These are phyloP conservation scores for Lordiphosa stackelbergi DNA, from an alignment of 1,140 invertebrate species.

Conservation along the genomic window DNA sequence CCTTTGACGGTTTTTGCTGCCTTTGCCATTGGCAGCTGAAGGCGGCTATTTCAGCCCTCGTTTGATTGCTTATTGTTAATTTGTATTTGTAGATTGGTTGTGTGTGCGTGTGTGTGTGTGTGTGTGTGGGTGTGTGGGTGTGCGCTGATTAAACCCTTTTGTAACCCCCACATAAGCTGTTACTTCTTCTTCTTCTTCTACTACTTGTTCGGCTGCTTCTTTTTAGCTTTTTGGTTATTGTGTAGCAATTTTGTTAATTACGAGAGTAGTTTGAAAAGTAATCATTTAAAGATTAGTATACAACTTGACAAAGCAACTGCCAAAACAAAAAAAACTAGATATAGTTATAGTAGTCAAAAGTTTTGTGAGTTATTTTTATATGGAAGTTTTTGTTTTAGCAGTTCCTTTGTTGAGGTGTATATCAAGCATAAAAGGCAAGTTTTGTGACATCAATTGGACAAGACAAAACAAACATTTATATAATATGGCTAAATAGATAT, in stretches of 20 bases:
- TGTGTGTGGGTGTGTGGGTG: slow-evolving; percentile 33
- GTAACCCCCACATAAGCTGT: slow-evolving; percentile 53
- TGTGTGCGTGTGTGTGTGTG: slow-evolving; percentile 22
- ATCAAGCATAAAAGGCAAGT: no score
- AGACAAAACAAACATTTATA: no score
- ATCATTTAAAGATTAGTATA: no score
- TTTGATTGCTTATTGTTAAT: slow-evolving; percentile 75
- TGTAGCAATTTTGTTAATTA: slow-evolving; percentile 77
- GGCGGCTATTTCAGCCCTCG: slow-evolving; percentile 34
- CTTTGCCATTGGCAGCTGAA: slow-evolving; percentile 67
- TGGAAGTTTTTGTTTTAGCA: no score
- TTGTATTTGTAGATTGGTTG: slow-evolving; percentile 70
- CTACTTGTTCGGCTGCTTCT: slow-evolving; percentile 6
- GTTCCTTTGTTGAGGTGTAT: no score
- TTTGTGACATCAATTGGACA: no score
- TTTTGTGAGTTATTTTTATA: no score
- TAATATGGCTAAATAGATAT: no score
- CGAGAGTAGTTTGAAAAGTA: slow-evolving; percentile 25
- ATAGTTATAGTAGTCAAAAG: no score
- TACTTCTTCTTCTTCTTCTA: slow-evolving; percentile 19
- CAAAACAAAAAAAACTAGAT: no score
- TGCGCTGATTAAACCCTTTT: slow-evolving; percentile 73
- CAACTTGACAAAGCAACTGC: no score
- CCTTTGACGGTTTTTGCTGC: slow-evolving; percentile 67
- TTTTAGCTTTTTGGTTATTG: slow-evolving; percentile 37